Evolutionary conservation across 2,888 invertebrate genomes (phyloP), one percentile per base, ranked within the genome.

Genomic region (Dimorphilus gyrociliatus): DNA sequence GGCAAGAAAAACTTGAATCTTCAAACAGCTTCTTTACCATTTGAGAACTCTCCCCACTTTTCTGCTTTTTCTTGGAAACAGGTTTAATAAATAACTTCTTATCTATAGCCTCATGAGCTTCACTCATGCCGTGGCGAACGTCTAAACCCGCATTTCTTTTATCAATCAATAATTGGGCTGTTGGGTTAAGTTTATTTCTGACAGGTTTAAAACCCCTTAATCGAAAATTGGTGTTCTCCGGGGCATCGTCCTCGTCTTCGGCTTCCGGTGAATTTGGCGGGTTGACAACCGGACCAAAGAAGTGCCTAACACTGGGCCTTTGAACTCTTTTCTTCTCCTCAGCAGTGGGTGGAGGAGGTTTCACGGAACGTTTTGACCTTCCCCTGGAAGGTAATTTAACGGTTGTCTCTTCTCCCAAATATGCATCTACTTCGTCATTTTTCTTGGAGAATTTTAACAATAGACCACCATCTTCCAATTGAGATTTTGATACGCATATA

Each of bases 261-360:
- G 45, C 49, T 2, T 41, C 30, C 12, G 21, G 18, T 13, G 15
- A 36, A 3, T 40, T 42, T 26, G 30, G 28, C 35, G 17, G 35
- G 8, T 46, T 38, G 1, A 53, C 46, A 8, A 55, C 44, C 7
- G 54, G 55, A 14, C 55, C 55, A 37, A 57, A 57, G 32, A 55
- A 55, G 29, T 55, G 53, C 32, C 46, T 51, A 12, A 51, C 45
- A 40, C 43, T 47, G 36, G 47, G 51, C 15, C 51, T 38, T 6
- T 40, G 19, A 21, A 25, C 43, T 29, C 31, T 41, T 29, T 40
- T 46, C n/a, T n/a, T n/a, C n/a, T n/a, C n/a, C n/a, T n/a, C n/a
- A n/a, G n/a, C n/a, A n/a, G n/a, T n/a, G n/a, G n/a, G n/a, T n/a
- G n/a, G n/a, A n/a, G n/a, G n/a, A n/a, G n/a, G n/a, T n/a, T n/a